Percentiles rank a stretch among this genome's conserved stretches.
These are phyloP conservation scores for Notamacropus eugenii DNA, from an alignment of 2,797 vertebrate species.

Conservation along the genomic window DNA sequence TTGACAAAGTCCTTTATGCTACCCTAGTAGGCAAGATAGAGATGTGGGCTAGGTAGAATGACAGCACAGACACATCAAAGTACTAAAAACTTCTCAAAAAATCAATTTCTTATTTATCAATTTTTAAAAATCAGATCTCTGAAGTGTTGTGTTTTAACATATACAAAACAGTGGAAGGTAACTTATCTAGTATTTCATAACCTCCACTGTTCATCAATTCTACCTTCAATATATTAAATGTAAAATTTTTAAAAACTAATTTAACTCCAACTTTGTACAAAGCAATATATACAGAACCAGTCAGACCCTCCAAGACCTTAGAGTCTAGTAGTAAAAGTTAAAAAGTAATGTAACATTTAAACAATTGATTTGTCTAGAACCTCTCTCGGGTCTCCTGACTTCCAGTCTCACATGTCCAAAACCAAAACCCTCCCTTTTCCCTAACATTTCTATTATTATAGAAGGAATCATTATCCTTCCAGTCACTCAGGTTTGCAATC, in stretches of 20 bases:
- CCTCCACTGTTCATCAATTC: not conserved
- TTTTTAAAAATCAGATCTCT: not conserved
- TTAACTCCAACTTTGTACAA: not conserved
- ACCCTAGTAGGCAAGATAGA: not conserved
- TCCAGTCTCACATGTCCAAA: not conserved
- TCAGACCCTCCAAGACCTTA: too few relatives aligned
- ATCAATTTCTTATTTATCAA: not conserved
- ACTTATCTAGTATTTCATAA: not conserved
- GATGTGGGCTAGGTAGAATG: too few relatives aligned
- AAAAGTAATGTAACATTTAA: not conserved
- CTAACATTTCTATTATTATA: not conserved
- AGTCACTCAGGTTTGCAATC: not conserved
- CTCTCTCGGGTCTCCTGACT: not conserved
- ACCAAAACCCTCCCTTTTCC: not conserved
- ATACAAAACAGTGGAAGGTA: not conserved
- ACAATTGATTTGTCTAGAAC: not conserved
- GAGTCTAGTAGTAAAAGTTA: too few relatives aligned
- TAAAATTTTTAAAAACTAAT: not conserved
- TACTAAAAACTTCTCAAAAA: not conserved
- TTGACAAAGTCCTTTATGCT: not conserved
- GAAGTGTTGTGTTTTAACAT: not conserved
- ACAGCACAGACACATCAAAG: not conserved
- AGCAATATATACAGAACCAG: not conserved
- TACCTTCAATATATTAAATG: not conserved
- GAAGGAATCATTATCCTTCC: not conserved